Conservation (phyloP, 2,888 invertebrate genomes). For the Neoaliturus tenellus region DNA sequence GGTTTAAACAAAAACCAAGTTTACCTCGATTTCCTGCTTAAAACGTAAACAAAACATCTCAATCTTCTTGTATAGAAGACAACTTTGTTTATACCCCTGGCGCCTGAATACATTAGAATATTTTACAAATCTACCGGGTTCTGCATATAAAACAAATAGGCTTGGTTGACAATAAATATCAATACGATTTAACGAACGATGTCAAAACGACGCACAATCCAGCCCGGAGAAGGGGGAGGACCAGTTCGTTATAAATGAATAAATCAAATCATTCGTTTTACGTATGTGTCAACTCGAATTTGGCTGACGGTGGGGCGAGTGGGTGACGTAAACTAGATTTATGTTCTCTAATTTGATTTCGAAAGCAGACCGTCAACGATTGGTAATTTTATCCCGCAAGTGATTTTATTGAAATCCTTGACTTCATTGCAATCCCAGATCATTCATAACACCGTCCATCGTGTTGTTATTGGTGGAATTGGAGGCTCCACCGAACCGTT, state of each 20-base stretch:
- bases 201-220: neutral
- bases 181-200: neutral
- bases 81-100: neutral
- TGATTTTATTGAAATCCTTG: too few species aligned
- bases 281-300: constrained; percentile 4
- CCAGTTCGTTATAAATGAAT: constrained; percentile 10
- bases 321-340: neutral
- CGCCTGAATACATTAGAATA: constrained; percentile 22
- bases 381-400: too few species aligned
- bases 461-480: too few species aligned
- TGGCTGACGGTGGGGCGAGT: neutral
- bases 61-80: neutral
- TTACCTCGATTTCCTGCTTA: neutral
- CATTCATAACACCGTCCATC: too few species aligned
- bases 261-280: neutral
- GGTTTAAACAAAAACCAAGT: neutral
- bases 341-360: neutral
- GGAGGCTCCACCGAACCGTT: too few species aligned
- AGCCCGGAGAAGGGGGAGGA: neutral
- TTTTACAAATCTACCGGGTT: neutral
- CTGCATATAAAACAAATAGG: neutral
- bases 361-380: neutral
- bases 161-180: neutral
- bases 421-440: too few species aligned
- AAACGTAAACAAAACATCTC: neutral